Conservation (phyloP, 2,888 invertebrate genomes). For the Drosophila picticornis region DNA sequence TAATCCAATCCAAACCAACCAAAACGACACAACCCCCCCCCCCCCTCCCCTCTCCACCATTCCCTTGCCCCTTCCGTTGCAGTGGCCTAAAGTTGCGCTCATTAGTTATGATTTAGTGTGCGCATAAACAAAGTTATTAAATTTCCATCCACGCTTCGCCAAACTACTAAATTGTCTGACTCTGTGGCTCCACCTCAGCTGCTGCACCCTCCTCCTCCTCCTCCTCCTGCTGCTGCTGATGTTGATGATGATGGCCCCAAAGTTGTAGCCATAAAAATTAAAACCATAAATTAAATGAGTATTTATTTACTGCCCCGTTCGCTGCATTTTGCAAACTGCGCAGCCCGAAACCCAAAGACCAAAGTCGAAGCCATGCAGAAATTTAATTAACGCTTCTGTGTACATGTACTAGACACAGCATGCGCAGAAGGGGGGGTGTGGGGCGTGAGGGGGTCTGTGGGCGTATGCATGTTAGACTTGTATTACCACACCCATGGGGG, state of each 20-base stretch:
- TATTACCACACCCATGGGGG: slow-evolving; percentile 1
- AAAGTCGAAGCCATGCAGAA: slow-evolving; percentile 63
- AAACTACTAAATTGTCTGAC: slow-evolving; percentile 79
- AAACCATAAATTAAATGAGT: slow-evolving; percentile 82
- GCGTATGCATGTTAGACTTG: neutral
- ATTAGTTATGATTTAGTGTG: slow-evolving; percentile 81
- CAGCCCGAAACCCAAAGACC: slow-evolving; percentile 20
- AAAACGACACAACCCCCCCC: neutral
- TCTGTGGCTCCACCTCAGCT: slow-evolving; percentile 25
- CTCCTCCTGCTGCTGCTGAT: slow-evolving; percentile 12
- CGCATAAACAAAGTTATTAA: slow-evolving; percentile 81
- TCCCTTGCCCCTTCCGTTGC: neutral
- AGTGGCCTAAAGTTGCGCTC: slow-evolving; percentile 59
- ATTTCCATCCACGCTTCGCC: slow-evolving; percentile 79
- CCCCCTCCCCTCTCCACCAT: slow-evolving; percentile 4
- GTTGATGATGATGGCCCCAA: slow-evolving; percentile 63
- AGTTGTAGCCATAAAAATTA: slow-evolving; percentile 80
- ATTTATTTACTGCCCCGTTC: slow-evolving; percentile 74
- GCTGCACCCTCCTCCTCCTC: neutral
- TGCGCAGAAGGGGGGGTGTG: slow-evolving; percentile 27
- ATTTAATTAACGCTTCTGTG: slow-evolving; percentile 81
- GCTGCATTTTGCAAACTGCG: slow-evolving; percentile 52
- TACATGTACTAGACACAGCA: slow-evolving; percentile 75
- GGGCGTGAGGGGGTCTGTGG: neutral
- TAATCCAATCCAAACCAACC: neutral